Percentiles rank a stretch among this genome's conserved stretches.
Conservation (phyloP, 2,113 vertebrate genomes). For the Rhynchomys soricoides region DNA sequence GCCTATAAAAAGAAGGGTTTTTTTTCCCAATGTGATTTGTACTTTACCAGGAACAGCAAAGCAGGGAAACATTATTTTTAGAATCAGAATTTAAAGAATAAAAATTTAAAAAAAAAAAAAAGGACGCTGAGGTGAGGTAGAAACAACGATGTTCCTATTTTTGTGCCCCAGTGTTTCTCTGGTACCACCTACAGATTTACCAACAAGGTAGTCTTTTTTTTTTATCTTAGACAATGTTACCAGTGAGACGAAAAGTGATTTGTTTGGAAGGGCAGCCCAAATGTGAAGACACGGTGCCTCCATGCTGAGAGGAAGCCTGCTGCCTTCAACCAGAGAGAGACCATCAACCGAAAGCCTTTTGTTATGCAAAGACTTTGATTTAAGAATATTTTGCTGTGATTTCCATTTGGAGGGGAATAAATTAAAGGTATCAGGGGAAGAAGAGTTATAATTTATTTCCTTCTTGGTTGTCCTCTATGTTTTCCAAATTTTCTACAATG, state of each 20-base stretch:
- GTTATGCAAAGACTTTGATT: neutral
- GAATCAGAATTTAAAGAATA: conserved; percentile 57
- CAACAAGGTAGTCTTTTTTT: neutral
- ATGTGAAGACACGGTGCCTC: neutral
- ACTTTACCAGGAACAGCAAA: conserved; percentile 63
- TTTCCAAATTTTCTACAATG: conserved; percentile 46
- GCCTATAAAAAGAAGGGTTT: conserved; percentile 32
- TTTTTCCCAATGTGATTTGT: conserved; percentile 15
- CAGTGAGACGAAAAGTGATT: neutral
- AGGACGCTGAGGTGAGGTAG: neutral
- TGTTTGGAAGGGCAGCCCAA: neutral
- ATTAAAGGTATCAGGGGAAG: conserved; percentile 61
- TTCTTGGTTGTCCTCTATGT: conserved; percentile 40
- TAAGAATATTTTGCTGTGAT: conserved; percentile 11
- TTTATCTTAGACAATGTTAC: conserved; percentile 19
- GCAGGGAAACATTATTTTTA: conserved; percentile 67
- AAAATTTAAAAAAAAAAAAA: no score
- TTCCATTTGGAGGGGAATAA: conserved; percentile 51
- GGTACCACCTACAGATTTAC: neutral
- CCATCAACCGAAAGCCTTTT: neutral
- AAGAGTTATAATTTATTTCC: conserved; percentile 51
- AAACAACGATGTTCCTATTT: conserved; percentile 30
- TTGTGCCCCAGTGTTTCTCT: neutral
- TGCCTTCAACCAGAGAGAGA: neutral
- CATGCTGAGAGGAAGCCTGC: neutral